Evolutionary conservation across 2,797 vertebrate genomes (phyloP), one percentile per base, ranked within the genome.

Genomic region (Poeciliopsis infans): DNA sequence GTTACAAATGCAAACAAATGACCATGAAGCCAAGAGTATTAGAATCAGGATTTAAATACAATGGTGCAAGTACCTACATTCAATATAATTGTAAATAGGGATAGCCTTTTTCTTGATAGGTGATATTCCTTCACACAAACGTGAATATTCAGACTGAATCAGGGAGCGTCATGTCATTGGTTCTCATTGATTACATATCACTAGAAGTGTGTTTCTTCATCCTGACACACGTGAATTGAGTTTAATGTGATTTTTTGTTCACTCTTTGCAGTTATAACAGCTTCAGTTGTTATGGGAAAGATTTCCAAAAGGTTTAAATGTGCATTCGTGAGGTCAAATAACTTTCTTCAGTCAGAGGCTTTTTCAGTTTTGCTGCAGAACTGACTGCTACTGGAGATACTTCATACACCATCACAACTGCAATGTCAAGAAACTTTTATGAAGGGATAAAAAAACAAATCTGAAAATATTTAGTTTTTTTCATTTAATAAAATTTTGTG

Each of bases 31-130:
- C 83, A 81, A 85, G 59, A n/a, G 18, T 76, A 86, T 89, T 91
- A 81, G 46, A 82, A 45, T 77, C 8, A 39, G 64, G 87, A 86
- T 86, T 92, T 85, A 85, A 90, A 89, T 83, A 91, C 75, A 79
- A 20, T 72, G 74, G 8, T 76, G 87, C 86, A 73, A 85, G 78
- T 76, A 86, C 85, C 23, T 76, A 79, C n/a, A 79, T 87, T 89
- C 84, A 4, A 82, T 87, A 43, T 88, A 69, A 79, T 59, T 83
- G 53, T 28, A 83, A 79, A 79, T 18, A 78, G 16, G 16, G 46
- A 80, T 86, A 78, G 72, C 71, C 72, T 82, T 88, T 84, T 84
- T 81, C 23, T 85, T 83, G 18, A 57, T 20, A 25, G 64, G 20
- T 51, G 46, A 4, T 20, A 43, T 41, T 68, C 10, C 8, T 23